Evolutionary conservation across 2,888 invertebrate genomes (phyloP).

Genomic region (Amphipoea lucens): DNA sequence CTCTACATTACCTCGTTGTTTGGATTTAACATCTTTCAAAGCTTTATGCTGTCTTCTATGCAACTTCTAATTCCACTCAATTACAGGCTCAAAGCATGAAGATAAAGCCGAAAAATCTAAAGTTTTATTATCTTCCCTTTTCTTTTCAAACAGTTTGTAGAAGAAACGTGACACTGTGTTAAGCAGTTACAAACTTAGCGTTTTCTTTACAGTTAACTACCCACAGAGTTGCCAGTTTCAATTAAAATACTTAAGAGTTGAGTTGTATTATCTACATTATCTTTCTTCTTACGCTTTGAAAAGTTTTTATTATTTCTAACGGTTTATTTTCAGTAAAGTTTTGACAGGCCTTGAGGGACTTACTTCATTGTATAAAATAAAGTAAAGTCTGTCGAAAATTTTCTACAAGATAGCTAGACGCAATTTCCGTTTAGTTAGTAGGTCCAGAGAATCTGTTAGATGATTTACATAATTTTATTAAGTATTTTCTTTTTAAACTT

Average conservation of each 20-base stretch:
- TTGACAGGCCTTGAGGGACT: slow-evolving; percentile 2
- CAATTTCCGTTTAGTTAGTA: background rate
- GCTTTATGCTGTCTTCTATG: no score
- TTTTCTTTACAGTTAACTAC: slow-evolving; percentile 35
- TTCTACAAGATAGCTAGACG: background rate
- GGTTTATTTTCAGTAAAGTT: slow-evolving; percentile 32
- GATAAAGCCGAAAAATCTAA: slow-evolving; percentile 1
- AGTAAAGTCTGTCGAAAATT: slow-evolving; percentile 12
- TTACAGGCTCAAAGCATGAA: background rate
- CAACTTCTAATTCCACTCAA: slow-evolving; percentile 5
- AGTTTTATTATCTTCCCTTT: slow-evolving; percentile 22
- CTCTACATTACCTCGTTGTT: no score
- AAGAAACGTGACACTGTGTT: slow-evolving; percentile 23
- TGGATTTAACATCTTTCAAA: no score
- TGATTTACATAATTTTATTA: background rate
- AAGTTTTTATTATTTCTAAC: slow-evolving; percentile 35
- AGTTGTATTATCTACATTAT: slow-evolving; percentile 43
- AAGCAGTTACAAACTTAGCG: slow-evolving; percentile 35
- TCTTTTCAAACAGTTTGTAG: slow-evolving; percentile 14
- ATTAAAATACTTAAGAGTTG: slow-evolving; percentile 38
- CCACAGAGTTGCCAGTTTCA: slow-evolving; percentile 33
- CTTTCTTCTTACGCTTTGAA: slow-evolving; percentile 26
- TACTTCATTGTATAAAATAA: slow-evolving; percentile 15
- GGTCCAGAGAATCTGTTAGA: background rate
- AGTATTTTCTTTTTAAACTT: background rate